phyloP scores from a whole-genome alignment of 2,797 vertebrate species.

The Mareca strepera region DNA sequence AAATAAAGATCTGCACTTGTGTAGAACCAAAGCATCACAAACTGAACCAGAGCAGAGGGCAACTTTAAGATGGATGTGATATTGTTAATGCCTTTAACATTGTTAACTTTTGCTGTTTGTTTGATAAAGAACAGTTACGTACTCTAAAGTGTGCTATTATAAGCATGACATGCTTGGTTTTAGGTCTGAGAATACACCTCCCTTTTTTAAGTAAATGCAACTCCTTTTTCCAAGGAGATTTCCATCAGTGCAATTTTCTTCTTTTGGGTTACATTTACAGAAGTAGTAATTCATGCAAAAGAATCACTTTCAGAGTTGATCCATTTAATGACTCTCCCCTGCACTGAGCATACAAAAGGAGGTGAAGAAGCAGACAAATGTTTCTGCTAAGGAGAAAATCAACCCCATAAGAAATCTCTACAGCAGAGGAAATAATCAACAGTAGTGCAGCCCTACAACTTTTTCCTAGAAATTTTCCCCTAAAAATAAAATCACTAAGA shows the following conservation, averaged over 20 bases:
- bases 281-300: constrained; percentile 3
- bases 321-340: neutral
- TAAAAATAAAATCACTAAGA: neutral
- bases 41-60: neutral
- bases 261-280: neutral
- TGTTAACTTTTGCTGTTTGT: neutral
- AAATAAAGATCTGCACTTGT: neutral
- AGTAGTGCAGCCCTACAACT: neutral
- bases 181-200: neutral
- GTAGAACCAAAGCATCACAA: neutral
- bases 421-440: constrained; percentile 24
- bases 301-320: constrained; percentile 19
- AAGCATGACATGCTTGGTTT: neutral
- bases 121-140: neutral
- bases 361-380: neutral
- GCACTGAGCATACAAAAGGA: constrained; percentile 9
- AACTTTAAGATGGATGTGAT: neutral
- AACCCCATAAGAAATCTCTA: constrained; percentile 13
- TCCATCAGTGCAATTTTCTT: neutral
- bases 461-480: constrained; percentile 1
- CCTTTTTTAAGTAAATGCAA: neutral
- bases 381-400: constrained; percentile 34
- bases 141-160: neutral
- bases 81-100: neutral
- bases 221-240: neutral